Conservation (phyloP, 1,140 invertebrate genomes). For the Heliothis virescens region DNA sequence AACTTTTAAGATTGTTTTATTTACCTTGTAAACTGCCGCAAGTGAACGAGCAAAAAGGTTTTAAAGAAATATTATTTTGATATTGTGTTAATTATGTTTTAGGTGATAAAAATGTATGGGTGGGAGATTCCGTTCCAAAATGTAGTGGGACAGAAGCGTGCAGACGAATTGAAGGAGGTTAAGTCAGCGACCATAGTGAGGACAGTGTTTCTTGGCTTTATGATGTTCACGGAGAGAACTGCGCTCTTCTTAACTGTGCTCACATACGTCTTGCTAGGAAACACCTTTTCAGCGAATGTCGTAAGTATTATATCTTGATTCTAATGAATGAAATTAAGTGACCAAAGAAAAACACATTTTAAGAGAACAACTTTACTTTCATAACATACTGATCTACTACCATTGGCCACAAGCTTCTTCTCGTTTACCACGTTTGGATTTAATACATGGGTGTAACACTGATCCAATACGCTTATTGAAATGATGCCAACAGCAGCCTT, state of each 20-base stretch:
- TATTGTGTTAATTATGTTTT: conserved; percentile 44
- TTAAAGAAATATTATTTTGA: not conserved
- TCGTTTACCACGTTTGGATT: no score
- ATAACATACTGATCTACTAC: no score
- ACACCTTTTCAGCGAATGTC: conserved; percentile 88
- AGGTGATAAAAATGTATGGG: conserved; percentile 88
- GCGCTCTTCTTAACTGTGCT: conserved; percentile 91
- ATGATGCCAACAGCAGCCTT: conserved; percentile 1
- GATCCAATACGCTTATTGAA: conserved; percentile 6
- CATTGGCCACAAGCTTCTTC: no score
- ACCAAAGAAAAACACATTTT: no score
- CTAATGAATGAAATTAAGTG: no score
- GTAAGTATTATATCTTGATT: conserved; percentile 67
- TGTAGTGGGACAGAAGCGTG: conserved; percentile 83
- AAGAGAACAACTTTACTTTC: no score
- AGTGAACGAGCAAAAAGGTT: no score
- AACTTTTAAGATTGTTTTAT: no score
- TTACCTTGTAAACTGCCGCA: no score
- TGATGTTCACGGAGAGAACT: conserved; percentile 90
- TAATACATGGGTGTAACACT: not conserved
- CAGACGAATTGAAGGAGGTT: conserved; percentile 74
- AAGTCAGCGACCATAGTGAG: conserved; percentile 88
- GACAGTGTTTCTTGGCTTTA: conserved; percentile 91
- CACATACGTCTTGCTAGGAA: conserved; percentile 88
- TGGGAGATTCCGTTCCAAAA: conserved; percentile 91